Percentiles rank a stretch among this genome's conserved stretches.
Conservation (phyloP, 2,888 invertebrate species). For the Mesorhabditis sp. region DNA sequence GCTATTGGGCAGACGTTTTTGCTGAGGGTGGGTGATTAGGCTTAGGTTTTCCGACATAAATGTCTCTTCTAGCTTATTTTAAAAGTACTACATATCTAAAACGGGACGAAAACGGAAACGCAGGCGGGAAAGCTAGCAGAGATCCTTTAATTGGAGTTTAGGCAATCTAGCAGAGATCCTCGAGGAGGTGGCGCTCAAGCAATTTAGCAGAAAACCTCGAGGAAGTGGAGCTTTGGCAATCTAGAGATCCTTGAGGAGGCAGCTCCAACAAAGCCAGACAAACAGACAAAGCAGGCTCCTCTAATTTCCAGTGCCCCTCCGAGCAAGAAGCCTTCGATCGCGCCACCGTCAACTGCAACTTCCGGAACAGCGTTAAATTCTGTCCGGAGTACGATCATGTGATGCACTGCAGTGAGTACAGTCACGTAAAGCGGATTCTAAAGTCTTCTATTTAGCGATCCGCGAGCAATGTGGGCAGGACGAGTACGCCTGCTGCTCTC, state of each 20-base stretch:
- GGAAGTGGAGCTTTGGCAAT: too few species aligned
- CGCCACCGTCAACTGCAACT: conserved; percentile 50
- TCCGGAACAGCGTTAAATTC: conserved; percentile 43
- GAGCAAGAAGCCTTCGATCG: conserved; percentile 51
- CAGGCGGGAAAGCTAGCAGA: too few species aligned
- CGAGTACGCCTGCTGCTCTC: conserved; percentile 53
- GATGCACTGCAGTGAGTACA: conserved; percentile 53
- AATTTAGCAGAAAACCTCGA: too few species aligned
- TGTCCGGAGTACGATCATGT: conserved; percentile 57
- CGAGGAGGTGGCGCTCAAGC: too few species aligned
- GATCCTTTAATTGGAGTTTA: too few species aligned
- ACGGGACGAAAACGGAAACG: too few species aligned
- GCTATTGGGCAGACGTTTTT: conserved; percentile 53
- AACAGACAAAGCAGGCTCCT: neutral
- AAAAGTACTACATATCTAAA: neutral
- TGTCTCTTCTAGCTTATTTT: neutral
- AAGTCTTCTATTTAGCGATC: conserved; percentile 40
- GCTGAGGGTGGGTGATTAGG: conserved; percentile 21
- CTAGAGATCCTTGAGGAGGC: too few species aligned
- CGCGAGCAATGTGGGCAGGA: conserved; percentile 34
- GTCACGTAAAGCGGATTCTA: neutral
- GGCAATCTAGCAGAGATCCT: too few species aligned
- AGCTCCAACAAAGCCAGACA: neutral
- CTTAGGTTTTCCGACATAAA: neutral
- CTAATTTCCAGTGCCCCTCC: conserved; percentile 33